These are phyloP conservation scores for Gandaritis pyraliata DNA, from an alignment of 2,888 invertebrate genomes.

Conservation along the genomic window DNA sequence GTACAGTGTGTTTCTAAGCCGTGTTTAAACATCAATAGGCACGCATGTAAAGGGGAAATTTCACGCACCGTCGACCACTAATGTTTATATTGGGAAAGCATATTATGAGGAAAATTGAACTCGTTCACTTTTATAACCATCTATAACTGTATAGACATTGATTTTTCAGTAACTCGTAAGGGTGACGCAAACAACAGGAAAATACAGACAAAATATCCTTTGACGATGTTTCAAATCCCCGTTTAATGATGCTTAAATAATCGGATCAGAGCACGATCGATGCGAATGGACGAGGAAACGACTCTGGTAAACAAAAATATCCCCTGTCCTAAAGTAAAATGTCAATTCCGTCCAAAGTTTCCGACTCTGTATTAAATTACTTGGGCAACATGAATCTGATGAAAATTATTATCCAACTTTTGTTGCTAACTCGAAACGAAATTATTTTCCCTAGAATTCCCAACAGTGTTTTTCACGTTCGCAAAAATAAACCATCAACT, in stretches of 20 bases:
- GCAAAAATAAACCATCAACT: slow-evolving; percentile 25
- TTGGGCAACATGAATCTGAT: slow-evolving; percentile 16
- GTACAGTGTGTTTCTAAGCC: slow-evolving; percentile 17
- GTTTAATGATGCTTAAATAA: slow-evolving; percentile 42
- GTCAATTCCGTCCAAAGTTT: slow-evolving; percentile 8
- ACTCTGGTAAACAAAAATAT: slow-evolving; percentile 26
- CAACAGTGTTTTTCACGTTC: slow-evolving; percentile 22
- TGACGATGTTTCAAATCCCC: slow-evolving; percentile 39
- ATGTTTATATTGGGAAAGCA: slow-evolving; percentile 63
- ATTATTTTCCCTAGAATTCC: slow-evolving; percentile 23
- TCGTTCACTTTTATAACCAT: slow-evolving; percentile 54
- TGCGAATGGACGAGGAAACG: slow-evolving; percentile 35
- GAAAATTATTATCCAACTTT: slow-evolving; percentile 24
- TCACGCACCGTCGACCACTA: slow-evolving; percentile 57
- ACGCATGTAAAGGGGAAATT: slow-evolving; percentile 57
- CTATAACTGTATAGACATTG: slow-evolving; percentile 48
- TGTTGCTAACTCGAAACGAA: slow-evolving; percentile 24
- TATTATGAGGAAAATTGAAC: slow-evolving; percentile 53
- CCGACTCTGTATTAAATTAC: slow-evolving; percentile 22
- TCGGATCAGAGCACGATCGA: slow-evolving; percentile 36
- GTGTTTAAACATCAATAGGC: slow-evolving; percentile 41
- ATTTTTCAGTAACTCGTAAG: slow-evolving; percentile 48
- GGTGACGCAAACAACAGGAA: slow-evolving; percentile 35
- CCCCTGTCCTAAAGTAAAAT: slow-evolving; percentile 19
- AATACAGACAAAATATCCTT: slow-evolving; percentile 39